Conservation (phyloP, 2,888 invertebrate species). For the Merodon equestris region DNA sequence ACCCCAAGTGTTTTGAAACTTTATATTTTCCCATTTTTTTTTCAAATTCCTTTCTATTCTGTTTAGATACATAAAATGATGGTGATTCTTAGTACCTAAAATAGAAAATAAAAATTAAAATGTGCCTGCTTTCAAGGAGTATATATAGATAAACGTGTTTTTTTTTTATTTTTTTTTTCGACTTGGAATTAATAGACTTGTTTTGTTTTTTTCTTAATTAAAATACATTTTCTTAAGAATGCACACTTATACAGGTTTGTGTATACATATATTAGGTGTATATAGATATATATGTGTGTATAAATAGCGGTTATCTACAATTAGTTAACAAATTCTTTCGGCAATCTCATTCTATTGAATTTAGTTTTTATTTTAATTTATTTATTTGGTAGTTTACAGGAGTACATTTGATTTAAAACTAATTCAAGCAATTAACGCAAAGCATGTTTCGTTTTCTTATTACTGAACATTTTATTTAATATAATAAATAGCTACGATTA, state of each 20-base stretch:
- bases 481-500: conserved; percentile 59
- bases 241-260: conserved; percentile 41
- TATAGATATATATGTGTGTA: conserved; percentile 44
- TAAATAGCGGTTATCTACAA: conserved; percentile 67
- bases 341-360: conserved; percentile 41
- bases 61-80: conserved; percentile 51
- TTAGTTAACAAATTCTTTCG: conserved; percentile 67
- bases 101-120: conserved; percentile 46
- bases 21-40: neutral
- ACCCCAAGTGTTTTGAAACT: too few species aligned
- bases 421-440: conserved; percentile 48
- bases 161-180: conserved; percentile 29
- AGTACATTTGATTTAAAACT: conserved; percentile 54
- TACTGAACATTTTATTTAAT: neutral
- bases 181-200: conserved; percentile 34
- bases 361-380: conserved; percentile 39
- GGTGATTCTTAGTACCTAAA: conserved; percentile 47
- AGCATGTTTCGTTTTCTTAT: conserved; percentile 36
- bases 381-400: conserved; percentile 33
- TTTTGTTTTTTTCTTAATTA: conserved; percentile 35
- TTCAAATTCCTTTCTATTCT: conserved; percentile 30
- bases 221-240: conserved; percentile 51
- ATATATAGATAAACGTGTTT: conserved; percentile 39
- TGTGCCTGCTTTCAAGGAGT: conserved; percentile 53
- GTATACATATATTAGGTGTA: conserved; percentile 32